phyloP scores from a whole-genome alignment of 2,888 invertebrate genomes.

The Ochropleura leucogaster region DNA sequence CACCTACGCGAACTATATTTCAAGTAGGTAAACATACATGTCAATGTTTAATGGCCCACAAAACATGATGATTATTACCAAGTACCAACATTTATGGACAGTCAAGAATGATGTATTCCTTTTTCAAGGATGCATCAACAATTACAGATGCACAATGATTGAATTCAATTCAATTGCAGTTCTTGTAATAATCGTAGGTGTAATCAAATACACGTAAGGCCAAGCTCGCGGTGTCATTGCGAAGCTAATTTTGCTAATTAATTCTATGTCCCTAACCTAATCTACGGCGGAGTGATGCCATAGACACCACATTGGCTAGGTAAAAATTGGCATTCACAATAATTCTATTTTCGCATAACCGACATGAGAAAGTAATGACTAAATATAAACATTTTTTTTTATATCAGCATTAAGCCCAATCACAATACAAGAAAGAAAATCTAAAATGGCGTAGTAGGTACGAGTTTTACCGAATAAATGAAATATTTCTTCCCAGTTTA shows the following conservation, averaged over 20 bases:
- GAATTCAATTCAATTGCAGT: constrained; percentile 71
- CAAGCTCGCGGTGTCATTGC: constrained; percentile 58
- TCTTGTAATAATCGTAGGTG: constrained; percentile 68
- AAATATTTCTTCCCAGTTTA: constrained; percentile 26
- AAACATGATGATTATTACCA: constrained; percentile 71
- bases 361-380: neutral
- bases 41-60: constrained; percentile 75
- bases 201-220: constrained; percentile 69
- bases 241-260: constrained; percentile 61
- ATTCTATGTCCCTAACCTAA: constrained; percentile 65
- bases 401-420: constrained; percentile 29
- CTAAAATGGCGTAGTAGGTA: constrained; percentile 8
- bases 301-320: constrained; percentile 39
- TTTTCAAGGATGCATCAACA: constrained; percentile 72
- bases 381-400: constrained; percentile 3
- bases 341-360: constrained; percentile 19
- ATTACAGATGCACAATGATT: constrained; percentile 70
- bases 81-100: constrained; percentile 64
- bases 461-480: constrained; percentile 21
- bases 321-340: constrained; percentile 26
- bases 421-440: constrained; percentile 11
- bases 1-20: constrained; percentile 66
- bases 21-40: constrained; percentile 69
- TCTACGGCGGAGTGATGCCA: constrained; percentile 45
- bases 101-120: constrained; percentile 66